Conservation (phyloP, 2,113 vertebrate species). For the Pterocles orientalis region DNA sequence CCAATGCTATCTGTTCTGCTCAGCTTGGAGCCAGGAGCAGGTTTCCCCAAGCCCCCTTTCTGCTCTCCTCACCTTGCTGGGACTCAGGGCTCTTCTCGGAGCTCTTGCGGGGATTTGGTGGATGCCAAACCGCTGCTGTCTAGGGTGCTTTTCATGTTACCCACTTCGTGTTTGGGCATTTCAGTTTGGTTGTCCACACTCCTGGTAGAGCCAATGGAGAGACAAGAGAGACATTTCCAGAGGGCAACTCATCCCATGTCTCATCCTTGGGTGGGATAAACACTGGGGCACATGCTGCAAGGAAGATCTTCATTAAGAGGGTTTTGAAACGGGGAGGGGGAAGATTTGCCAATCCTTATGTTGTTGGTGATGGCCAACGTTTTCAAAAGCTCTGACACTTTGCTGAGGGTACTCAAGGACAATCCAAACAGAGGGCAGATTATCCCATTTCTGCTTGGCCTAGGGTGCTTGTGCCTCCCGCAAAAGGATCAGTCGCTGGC, state of each 20-base stretch:
- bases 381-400: not conserved
- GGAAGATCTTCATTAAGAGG: not conserved
- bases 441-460: not conserved
- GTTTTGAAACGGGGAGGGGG: not conserved
- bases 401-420: not conserved
- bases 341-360: not conserved
- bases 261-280: not conserved
- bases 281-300: not conserved
- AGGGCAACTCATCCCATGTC: not conserved
- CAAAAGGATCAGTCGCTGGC: not conserved
- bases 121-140: not conserved
- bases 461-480: not conserved
- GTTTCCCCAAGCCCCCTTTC: not conserved
- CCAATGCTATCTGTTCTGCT: not conserved
- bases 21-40: not conserved
- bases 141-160: not conserved
- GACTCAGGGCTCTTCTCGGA: not conserved
- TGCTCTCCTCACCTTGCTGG: not conserved
- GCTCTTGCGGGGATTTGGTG: not conserved
- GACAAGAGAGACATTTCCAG: not conserved
- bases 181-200: not conserved
- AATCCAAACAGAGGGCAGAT: not conserved
- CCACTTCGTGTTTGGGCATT: not conserved
- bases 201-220: not conserved
- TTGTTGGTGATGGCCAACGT: not conserved